phyloP scores from a whole-genome alignment of 2,113 vertebrate species.

The Parus major region DNA sequence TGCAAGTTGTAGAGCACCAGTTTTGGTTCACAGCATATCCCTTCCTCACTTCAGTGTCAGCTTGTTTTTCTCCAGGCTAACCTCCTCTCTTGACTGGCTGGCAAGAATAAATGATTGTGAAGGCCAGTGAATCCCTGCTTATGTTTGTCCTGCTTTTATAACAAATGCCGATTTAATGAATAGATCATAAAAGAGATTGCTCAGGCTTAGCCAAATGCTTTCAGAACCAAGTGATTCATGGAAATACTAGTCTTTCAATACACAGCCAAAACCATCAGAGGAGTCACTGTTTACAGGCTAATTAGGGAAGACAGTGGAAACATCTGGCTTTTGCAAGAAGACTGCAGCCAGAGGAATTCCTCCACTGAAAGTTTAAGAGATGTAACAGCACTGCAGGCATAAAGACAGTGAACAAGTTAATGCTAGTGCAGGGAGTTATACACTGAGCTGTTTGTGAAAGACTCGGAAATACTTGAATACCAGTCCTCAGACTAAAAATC shows the following conservation, averaged over 20 bases:
- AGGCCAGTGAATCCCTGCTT: not conserved
- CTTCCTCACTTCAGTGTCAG: not conserved
- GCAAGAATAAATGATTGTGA: not conserved
- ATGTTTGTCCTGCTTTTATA: not conserved
- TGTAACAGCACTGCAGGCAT: not conserved
- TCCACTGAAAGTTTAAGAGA: not conserved
- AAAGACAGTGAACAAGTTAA: not conserved
- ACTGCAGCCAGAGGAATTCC: not conserved
- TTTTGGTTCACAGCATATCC: not conserved
- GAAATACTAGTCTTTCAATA: not conserved
- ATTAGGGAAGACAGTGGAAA: not conserved
- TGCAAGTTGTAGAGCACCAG: not conserved
- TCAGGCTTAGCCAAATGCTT: not conserved
- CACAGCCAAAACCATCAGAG: not conserved
- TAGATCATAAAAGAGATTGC: not conserved
- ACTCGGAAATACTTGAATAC: not conserved
- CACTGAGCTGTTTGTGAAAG: not conserved
- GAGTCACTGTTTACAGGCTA: not conserved
- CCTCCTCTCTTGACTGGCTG: not conserved
- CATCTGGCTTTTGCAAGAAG: not conserved
- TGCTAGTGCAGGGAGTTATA: not conserved
- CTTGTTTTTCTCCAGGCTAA: not conserved
- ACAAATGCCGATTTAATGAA: not conserved
- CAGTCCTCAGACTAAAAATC: not conserved
- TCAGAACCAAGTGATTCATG: not conserved